Conservation (phyloP, 2,888 invertebrate genomes). For the Endomychus coccineus region DNA sequence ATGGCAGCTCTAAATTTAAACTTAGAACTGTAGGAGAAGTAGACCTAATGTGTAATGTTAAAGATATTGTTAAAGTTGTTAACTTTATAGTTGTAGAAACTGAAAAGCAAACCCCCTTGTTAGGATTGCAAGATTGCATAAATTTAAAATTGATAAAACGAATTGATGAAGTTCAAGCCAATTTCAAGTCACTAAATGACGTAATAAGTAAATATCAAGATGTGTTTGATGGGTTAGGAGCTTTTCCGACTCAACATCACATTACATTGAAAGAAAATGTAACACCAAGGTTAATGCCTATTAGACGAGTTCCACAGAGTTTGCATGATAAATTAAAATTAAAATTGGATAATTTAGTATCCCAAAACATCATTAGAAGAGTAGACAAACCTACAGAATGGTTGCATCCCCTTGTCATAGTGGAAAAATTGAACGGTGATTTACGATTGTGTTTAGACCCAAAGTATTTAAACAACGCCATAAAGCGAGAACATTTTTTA, state of each 20-base stretch:
- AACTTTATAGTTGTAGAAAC: conserved; percentile 5
- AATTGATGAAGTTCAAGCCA: neutral
- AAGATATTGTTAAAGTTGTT: neutral
- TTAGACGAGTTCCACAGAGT: conserved; percentile 12
- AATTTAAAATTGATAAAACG: conserved; percentile 6
- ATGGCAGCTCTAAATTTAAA: neutral
- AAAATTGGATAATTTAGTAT: too few relatives aligned
- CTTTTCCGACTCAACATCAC: conserved; percentile 12
- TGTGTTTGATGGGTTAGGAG: conserved; percentile 14
- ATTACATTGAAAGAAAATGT: conserved; percentile 15
- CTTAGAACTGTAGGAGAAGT: conserved; percentile 1
- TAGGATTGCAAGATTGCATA: conserved; percentile 6
- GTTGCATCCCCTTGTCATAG: conserved; percentile 19
- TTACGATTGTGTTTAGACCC: conserved; percentile 19
- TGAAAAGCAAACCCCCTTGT: neutral
- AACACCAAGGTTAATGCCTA: conserved; percentile 10
- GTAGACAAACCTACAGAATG: conserved; percentile 14
- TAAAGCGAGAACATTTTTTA: conserved; percentile 16
- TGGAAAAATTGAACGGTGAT: conserved; percentile 20
- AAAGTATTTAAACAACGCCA: conserved; percentile 16
- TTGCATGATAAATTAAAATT: conserved; percentile 12
- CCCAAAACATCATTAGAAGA: conserved; percentile 7
- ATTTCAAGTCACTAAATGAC: too few relatives aligned
- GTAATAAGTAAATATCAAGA: conserved; percentile 5
- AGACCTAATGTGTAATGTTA: conserved; percentile 1